These are phyloP conservation scores for Octodonta nipae DNA, from an alignment of 2,888 invertebrate species.

Conservation along the genomic window DNA sequence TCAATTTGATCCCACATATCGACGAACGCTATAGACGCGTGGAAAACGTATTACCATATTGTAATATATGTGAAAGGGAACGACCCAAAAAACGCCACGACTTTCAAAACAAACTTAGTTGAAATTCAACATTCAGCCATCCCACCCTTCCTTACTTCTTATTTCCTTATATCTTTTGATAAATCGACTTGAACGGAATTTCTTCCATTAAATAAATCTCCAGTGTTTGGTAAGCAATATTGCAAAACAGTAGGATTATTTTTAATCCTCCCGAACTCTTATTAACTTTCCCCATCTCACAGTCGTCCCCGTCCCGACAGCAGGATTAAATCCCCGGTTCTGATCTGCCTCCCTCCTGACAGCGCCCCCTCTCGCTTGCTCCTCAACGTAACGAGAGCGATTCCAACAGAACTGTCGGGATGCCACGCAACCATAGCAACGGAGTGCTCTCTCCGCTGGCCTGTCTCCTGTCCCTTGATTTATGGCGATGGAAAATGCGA, in stretches of 20 bases:
- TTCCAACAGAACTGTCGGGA: slow-evolving; percentile 34
- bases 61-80: too few relatives aligned
- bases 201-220: slow-evolving; percentile 15
- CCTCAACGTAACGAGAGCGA: slow-evolving; percentile 12
- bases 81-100: too few relatives aligned
- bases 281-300: slow-evolving; percentile 36
- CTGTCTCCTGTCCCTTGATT: slow-evolving; percentile 41
- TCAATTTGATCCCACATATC: too few relatives aligned
- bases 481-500: slow-evolving; percentile 41
- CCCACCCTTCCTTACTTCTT: too few relatives aligned
- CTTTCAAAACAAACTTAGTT: too few relatives aligned
- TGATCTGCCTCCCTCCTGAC: slow-evolving; percentile 22
- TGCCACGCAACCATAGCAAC: slow-evolving; percentile 40
- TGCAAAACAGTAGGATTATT: slow-evolving; percentile 39
- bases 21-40: too few relatives aligned
- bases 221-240: slow-evolving; percentile 28
- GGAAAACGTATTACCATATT: too few relatives aligned
- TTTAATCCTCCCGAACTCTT: slow-evolving; percentile 38
- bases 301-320: slow-evolving; percentile 27
- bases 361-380: slow-evolving; percentile 2
- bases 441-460: slow-evolving; percentile 35
- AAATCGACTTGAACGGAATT: slow-evolving; percentile 8
- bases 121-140: too few relatives aligned
- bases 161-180: too few relatives aligned
- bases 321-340: slow-evolving; percentile 38